These are phyloP conservation scores for Pungitius pungitius DNA, from an alignment of 2,113 vertebrate genomes.

Conservation along the genomic window DNA sequence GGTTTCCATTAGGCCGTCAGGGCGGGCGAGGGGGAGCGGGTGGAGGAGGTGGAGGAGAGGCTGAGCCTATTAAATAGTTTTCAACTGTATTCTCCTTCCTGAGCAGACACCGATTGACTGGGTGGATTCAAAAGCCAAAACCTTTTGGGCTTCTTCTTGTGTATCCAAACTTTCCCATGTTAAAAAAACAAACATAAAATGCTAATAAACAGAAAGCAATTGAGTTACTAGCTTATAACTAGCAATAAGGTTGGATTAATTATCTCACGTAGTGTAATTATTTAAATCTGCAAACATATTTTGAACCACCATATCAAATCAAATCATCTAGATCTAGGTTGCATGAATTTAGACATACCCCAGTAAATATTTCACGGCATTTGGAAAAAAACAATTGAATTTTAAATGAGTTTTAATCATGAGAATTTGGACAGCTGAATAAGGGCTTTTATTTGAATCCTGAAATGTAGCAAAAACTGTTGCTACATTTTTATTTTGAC, in stretches of 20 bases:
- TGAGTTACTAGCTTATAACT: neutral
- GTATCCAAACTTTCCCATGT: neutral
- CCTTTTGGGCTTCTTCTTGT: slow-evolving; percentile 11
- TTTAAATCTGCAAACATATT: neutral
- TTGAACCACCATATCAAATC: neutral
- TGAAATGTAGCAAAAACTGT: neutral
- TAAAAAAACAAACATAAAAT: neutral
- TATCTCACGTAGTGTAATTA: neutral
- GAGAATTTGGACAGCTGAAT: neutral
- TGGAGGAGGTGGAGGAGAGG: slow-evolving; percentile 23
- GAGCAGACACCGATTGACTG: neutral
- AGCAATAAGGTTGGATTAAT: neutral
- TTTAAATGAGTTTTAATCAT: neutral
- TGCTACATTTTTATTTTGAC: neutral
- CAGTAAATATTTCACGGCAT: neutral
- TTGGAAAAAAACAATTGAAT: neutral
- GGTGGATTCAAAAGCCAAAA: neutral
- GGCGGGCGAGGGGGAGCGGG: slow-evolving; percentile 41
- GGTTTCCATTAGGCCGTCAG: slow-evolving; percentile 72
- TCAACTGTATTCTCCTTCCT: slow-evolving; percentile 21
- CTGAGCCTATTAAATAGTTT: slow-evolving; percentile 27
- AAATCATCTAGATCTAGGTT: neutral
- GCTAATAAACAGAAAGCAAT: neutral
- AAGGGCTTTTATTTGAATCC: neutral
- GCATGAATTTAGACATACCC: neutral